Evolutionary conservation across 2,888 invertebrate genomes (phyloP).

Genomic region (Cheilosia vulpina): DNA sequence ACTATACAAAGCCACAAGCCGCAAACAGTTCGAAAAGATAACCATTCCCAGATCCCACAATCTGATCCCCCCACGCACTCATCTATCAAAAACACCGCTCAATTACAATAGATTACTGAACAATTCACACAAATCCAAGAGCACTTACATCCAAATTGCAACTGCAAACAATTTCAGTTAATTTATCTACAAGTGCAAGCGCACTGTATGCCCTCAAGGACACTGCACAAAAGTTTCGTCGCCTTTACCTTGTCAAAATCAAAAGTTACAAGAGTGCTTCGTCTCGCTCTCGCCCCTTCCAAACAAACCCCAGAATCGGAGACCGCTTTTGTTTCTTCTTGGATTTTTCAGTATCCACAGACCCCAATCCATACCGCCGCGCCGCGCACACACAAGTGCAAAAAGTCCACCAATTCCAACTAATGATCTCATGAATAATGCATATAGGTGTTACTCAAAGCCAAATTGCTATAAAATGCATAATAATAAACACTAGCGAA

Average conservation of each 20-base stretch:
- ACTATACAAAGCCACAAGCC: too few species aligned
- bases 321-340: slow-evolving; percentile 19
- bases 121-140: slow-evolving; percentile 15
- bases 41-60: not conserved
- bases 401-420: slow-evolving; percentile 54
- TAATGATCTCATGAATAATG: slow-evolving; percentile 70
- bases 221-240: slow-evolving; percentile 56
- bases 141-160: slow-evolving; percentile 32
- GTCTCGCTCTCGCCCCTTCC: slow-evolving; percentile 9
- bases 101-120: not conserved
- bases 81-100: not conserved
- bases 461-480: slow-evolving; percentile 67
- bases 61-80: not conserved
- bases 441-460: slow-evolving; percentile 53
- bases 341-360: slow-evolving; percentile 1
- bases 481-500: slow-evolving; percentile 68
- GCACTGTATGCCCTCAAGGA: slow-evolving; percentile 60
- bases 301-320: slow-evolving; percentile 1
- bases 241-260: slow-evolving; percentile 65
- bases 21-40: not conserved
- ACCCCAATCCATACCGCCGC: not conserved
- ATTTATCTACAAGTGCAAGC: slow-evolving; percentile 60
- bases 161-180: slow-evolving; percentile 50
- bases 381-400: slow-evolving; percentile 25
- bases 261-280: slow-evolving; percentile 10